These are phyloP conservation scores for Microvelia longipes DNA, from an alignment of 1,140 invertebrate genomes.

Conservation along the genomic window DNA sequence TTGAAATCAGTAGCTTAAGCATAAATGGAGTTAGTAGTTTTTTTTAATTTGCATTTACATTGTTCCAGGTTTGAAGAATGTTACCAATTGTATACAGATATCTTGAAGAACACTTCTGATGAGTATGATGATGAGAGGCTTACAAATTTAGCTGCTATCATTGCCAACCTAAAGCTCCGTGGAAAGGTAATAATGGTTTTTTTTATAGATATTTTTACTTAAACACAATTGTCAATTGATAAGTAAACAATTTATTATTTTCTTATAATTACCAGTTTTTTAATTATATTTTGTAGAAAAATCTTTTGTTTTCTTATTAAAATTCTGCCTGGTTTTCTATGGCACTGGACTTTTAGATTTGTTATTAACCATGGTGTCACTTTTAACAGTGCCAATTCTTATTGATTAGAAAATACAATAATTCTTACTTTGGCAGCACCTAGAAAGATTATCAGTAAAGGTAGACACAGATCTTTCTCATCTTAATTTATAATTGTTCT, in stretches of 20 bases:
- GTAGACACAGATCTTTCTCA: too few species aligned
- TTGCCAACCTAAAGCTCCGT: slow-evolving; percentile 53
- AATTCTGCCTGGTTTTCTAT: background rate
- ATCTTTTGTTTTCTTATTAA: background rate
- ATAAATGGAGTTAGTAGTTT: background rate
- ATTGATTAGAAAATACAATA: too few species aligned
- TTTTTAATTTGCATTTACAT: background rate
- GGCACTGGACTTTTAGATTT: background rate
- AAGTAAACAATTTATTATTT: background rate
- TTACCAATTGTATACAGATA: slow-evolving; percentile 65
- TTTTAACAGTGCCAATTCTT: too few species aligned
- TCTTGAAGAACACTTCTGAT: slow-evolving; percentile 77
- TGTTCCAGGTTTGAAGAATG: slow-evolving; percentile 57
- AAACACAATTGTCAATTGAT: background rate
- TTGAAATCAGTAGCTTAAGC: too few species aligned
- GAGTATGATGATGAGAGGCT: slow-evolving; percentile 87
- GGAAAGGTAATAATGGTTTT: slow-evolving; percentile 44
- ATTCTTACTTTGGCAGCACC: too few species aligned
- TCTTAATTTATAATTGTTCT: too few species aligned
- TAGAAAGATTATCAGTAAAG: too few species aligned
- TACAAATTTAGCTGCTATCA: slow-evolving; percentile 79
- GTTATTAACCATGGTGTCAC: slow-evolving; percentile 2
- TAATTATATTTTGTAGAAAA: background rate
- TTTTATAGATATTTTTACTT: background rate
- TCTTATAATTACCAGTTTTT: background rate